Conservation (phyloP, 2,888 invertebrate species). For the Drosophila atripex region DNA sequence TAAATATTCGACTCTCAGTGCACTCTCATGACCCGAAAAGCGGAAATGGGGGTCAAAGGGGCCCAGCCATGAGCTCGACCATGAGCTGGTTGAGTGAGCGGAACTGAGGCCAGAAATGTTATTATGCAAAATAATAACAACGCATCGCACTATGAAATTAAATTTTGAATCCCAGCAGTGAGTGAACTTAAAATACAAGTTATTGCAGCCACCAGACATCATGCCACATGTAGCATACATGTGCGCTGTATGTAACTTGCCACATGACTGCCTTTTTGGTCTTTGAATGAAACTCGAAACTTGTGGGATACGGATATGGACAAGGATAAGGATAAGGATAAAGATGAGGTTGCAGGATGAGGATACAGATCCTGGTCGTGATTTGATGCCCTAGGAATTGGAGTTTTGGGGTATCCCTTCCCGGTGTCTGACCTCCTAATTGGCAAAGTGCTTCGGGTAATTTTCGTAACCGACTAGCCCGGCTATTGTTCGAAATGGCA, state of each 20-base stretch:
- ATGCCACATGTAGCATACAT: conserved; percentile 12
- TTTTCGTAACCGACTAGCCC: not conserved
- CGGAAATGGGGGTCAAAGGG: not conserved
- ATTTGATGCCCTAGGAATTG: conserved; percentile 12
- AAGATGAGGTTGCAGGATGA: conserved; percentile 9
- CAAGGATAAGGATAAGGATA: conserved; percentile 9
- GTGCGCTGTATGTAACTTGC: conserved; percentile 46
- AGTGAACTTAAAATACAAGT: conserved; percentile 77
- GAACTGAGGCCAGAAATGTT: conserved; percentile 57
- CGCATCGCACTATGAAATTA: conserved; percentile 80
- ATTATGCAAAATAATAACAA: conserved; percentile 79
- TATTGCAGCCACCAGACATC: conserved; percentile 60
- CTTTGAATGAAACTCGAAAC: conserved; percentile 44
- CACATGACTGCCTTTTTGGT: conserved; percentile 69
- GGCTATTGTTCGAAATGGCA: not conserved
- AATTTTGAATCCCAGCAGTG: conserved; percentile 79
- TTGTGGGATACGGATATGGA: conserved; percentile 29
- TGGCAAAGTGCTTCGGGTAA: not conserved
- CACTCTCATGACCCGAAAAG: not conserved
- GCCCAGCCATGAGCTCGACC: not conserved
- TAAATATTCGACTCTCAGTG: not conserved
- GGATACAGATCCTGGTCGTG: not conserved
- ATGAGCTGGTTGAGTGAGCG: conserved; percentile 8
- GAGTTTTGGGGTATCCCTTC: not conserved
- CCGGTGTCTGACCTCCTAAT: not conserved